Conservation (phyloP, 1,140 invertebrate species). For the Thereuonema tuberculata region DNA sequence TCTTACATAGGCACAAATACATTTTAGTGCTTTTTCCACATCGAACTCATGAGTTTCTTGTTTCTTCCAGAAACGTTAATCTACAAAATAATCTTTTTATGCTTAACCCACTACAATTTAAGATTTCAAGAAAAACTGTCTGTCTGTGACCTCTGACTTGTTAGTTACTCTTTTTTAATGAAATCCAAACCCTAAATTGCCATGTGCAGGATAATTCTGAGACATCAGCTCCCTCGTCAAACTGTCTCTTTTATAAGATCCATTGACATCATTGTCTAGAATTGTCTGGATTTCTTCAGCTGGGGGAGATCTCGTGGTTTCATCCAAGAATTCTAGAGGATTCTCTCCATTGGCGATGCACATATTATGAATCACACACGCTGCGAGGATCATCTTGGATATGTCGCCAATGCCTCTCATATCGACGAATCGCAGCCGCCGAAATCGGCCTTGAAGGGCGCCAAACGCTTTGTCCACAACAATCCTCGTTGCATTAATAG, state of each 20-base stretch:
- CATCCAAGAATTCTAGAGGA: not conserved
- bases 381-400: not conserved
- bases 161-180: too few species aligned
- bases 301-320: too few species aligned
- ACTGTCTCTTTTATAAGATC: not conserved
- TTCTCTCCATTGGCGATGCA: not conserved
- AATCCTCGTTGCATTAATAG: not conserved
- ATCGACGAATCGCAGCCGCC: not conserved
- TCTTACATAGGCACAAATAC: too few species aligned
- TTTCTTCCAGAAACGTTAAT: too few species aligned
- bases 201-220: too few species aligned
- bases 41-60: too few species aligned
- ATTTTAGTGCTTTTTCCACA: too few species aligned
- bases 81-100: too few species aligned
- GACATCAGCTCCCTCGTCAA: not conserved
- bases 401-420: not conserved
- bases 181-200: too few species aligned
- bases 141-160: too few species aligned
- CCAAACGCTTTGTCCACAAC: not conserved
- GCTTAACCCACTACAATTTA: too few species aligned
- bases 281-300: not conserved
- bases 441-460: not conserved
- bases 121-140: too few species aligned
- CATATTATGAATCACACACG: not conserved
- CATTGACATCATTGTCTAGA: not conserved